Conservation (phyloP, 2,888 invertebrate species). For the Oxytorus armatus region DNA sequence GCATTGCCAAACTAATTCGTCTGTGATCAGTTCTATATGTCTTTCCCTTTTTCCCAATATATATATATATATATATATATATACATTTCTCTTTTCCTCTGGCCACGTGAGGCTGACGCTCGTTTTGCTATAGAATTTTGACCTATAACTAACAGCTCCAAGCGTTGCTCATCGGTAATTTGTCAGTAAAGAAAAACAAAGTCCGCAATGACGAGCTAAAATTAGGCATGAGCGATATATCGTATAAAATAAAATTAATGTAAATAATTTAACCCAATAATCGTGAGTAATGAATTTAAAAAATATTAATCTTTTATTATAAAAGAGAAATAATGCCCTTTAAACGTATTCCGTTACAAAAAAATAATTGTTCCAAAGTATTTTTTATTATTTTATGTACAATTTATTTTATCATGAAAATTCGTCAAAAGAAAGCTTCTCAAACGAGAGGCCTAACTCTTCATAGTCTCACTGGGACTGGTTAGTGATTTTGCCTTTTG, state of each 20-base stretch:
- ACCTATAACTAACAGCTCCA: conserved; percentile 42
- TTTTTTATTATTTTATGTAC: no score
- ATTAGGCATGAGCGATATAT: background rate
- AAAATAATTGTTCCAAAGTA: no score
- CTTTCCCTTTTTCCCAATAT: conserved; percentile 35
- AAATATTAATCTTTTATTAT: no score
- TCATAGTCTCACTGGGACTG: conserved; percentile 3
- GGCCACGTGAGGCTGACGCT: conserved; percentile 64
- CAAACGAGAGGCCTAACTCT: conserved; percentile 3
- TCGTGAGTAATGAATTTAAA: no score
- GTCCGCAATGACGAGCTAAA: conserved; percentile 3
- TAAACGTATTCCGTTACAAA: no score
- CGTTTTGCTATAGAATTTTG: conserved; percentile 36
- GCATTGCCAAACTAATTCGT: conserved; percentile 65
- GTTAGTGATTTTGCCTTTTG: conserved; percentile 29
- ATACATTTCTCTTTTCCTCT: background rate
- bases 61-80: background rate
- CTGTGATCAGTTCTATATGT: conserved; percentile 53
- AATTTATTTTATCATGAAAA: no score
- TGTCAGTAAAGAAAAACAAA: conserved; percentile 27
- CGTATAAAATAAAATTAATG: background rate
- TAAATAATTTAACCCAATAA: no score
- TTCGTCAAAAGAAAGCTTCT: conserved; percentile 26
- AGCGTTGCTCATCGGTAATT: conserved; percentile 51
- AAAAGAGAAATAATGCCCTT: no score